phyloP scores from a whole-genome alignment of 2,113 vertebrate species.

The Leptocoma aspasia region DNA sequence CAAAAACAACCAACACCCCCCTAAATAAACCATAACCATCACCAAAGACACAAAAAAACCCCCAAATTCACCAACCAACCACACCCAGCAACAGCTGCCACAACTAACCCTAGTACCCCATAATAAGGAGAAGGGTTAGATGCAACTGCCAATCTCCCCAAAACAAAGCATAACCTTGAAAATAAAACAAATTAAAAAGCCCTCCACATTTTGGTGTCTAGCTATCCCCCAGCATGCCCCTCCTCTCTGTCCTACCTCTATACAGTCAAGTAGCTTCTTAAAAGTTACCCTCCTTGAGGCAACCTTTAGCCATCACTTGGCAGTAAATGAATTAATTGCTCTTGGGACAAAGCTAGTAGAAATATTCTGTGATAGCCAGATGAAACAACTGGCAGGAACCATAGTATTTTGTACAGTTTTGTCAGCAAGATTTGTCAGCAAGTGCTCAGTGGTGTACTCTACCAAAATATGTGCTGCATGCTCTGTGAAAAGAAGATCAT shows the following conservation, averaged over 20 bases:
- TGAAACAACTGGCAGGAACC: not conserved
- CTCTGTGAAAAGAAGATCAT: not conserved
- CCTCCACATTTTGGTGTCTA: not conserved
- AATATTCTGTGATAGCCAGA: not conserved
- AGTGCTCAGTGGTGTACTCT: not conserved
- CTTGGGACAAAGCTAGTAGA: not conserved
- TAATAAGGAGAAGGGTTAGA: too few relatives aligned
- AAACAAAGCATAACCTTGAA: too few relatives aligned
- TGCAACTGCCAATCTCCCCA: too few relatives aligned
- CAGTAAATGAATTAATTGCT: not conserved
- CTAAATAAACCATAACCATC: too few relatives aligned
- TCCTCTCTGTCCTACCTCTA: not conserved
- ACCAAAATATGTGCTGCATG: not conserved
- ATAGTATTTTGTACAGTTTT: not conserved
- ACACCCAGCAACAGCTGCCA: too few relatives aligned
- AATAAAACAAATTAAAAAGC: not conserved
- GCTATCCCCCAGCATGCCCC: not conserved
- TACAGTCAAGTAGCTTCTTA: not conserved
- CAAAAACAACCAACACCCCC: too few relatives aligned
- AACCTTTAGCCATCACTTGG: not conserved
- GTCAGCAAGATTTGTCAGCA: not conserved
- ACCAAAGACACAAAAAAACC: too few relatives aligned
- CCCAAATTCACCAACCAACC: too few relatives aligned
- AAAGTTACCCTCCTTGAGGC: not conserved
- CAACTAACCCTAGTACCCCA: too few relatives aligned